phyloP scores from a whole-genome alignment of 2,113 vertebrate species.

The Cyanoramphus novaezelandiae region DNA sequence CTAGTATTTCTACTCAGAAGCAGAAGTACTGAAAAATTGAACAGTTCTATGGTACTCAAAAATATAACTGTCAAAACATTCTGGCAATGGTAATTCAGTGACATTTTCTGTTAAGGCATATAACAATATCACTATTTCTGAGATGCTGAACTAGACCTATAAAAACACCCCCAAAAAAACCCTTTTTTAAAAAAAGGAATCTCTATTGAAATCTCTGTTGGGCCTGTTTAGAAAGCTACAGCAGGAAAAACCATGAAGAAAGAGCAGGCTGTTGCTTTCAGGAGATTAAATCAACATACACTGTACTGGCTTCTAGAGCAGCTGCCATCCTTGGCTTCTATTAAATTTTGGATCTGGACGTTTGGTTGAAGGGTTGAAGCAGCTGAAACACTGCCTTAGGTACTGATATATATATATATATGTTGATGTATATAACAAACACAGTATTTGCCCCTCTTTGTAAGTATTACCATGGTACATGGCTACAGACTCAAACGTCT shows the following conservation, averaged over 20 bases:
- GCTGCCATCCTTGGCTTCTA: not conserved
- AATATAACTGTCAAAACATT: not conserved
- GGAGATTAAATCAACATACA: not conserved
- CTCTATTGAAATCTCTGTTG: not conserved
- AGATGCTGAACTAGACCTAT: not conserved
- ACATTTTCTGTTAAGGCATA: not conserved
- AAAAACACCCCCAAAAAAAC: not conserved
- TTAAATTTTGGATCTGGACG: not conserved
- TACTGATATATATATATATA: not conserved
- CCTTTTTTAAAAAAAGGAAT: not conserved
- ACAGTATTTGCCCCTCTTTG: not conserved
- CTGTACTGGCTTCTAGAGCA: not conserved
- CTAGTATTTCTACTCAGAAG: not conserved
- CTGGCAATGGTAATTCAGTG: not conserved
- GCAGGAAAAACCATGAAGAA: not conserved
- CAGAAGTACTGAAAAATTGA: not conserved
- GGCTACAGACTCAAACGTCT: not conserved
- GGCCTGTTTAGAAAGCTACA: not conserved
- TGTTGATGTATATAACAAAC: not conserved
- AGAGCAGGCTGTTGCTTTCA: not conserved
- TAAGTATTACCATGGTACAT: not conserved
- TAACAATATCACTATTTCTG: not conserved
- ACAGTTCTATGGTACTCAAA: not conserved
- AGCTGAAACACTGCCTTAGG: not conserved
- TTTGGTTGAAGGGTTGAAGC: not conserved